phyloP scores from a whole-genome alignment of 2,113 vertebrate species.

The Neoarius graeffei region DNA sequence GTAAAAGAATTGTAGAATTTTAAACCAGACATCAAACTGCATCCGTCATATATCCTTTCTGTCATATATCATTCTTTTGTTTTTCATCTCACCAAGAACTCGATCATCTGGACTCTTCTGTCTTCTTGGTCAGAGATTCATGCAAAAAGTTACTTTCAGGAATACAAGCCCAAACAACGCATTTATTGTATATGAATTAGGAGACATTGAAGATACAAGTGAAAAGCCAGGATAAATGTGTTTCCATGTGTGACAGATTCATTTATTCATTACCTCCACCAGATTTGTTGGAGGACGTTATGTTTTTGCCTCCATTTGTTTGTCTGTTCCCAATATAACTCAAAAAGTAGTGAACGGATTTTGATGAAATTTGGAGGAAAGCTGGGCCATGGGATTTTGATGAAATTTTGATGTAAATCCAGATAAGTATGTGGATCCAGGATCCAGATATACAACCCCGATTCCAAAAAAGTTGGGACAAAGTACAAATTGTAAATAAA shows the following conservation, averaged over 20 bases:
- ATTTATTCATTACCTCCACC: background rate
- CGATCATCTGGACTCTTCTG: background rate
- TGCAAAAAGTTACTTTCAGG: no score
- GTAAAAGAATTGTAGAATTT: background rate
- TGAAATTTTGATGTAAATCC: no score
- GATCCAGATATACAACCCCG: no score
- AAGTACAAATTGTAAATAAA: no score
- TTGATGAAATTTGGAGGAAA: no score
- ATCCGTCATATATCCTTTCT: background rate
- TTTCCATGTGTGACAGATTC: background rate
- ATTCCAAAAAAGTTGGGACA: no score
- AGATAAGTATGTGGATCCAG: no score
- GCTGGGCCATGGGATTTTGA: no score
- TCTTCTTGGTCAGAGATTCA: background rate
- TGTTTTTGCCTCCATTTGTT: no score
- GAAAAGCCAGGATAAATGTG: background rate
- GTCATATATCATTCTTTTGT: background rate
- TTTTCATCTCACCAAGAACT: background rate
- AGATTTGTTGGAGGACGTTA: no score
- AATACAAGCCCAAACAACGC: background rate
- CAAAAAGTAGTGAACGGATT: no score
- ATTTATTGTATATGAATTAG: background rate
- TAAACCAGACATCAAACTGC: conserved; percentile 2
- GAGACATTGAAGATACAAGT: background rate
- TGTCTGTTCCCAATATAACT: no score